phyloP scores from a whole-genome alignment of 1,140 invertebrate genomes.

The Drosophila ercepeae region DNA sequence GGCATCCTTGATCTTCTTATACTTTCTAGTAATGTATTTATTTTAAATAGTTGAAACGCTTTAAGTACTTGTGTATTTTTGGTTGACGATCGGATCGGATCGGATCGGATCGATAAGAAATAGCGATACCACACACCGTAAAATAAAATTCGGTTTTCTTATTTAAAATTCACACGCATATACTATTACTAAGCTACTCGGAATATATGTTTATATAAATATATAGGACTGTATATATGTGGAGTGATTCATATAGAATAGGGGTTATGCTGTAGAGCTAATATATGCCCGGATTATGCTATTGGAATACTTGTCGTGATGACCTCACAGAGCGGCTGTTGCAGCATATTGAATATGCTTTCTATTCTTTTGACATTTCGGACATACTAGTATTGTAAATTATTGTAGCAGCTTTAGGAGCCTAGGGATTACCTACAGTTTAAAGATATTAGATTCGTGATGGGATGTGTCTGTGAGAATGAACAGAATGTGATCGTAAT shows the following conservation, averaged over 20 bases:
- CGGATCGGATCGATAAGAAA: not conserved
- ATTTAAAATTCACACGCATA: conserved; percentile 51
- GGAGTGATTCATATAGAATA: conserved; percentile 28
- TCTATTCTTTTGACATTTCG: not conserved
- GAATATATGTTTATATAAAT: conserved; percentile 53
- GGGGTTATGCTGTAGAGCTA: conserved; percentile 23
- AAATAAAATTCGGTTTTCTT: conserved; percentile 46
- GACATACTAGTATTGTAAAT: conserved; percentile 34
- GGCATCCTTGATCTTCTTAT: conserved; percentile 37
- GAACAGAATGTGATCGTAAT: conserved; percentile 25
- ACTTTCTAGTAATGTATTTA: conserved; percentile 2
- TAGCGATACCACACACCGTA: conserved; percentile 6
- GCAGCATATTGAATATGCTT: conserved; percentile 30
- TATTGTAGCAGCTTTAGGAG: conserved; percentile 26
- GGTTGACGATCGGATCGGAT: not conserved
- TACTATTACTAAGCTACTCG: conserved; percentile 40
- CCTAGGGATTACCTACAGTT: conserved; percentile 3
- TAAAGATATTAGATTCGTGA: conserved; percentile 7
- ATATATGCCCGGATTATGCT: conserved; percentile 53
- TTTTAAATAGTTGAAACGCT: conserved; percentile 33
- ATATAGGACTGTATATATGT: conserved; percentile 28
- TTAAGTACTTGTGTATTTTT: conserved; percentile 42
- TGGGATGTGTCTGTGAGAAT: conserved; percentile 11
- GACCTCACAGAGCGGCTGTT: conserved; percentile 56
- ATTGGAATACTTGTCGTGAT: conserved; percentile 65